These are phyloP conservation scores for Danio choprae DNA, from an alignment of 2,797 vertebrate genomes.

Conservation along the genomic window DNA sequence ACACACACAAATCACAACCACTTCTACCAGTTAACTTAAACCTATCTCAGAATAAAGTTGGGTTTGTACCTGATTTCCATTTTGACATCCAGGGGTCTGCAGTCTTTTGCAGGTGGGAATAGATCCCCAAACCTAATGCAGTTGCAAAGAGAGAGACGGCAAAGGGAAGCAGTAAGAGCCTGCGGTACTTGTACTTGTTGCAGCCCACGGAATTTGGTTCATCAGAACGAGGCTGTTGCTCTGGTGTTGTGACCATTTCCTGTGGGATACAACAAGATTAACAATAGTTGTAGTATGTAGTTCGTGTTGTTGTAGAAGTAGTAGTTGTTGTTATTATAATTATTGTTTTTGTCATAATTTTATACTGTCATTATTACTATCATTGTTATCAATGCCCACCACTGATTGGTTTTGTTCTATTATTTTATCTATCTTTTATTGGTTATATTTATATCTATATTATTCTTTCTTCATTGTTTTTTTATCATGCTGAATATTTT, in stretches of 20 bases:
- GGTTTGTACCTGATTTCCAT: constrained; percentile 23
- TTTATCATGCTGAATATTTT: no score
- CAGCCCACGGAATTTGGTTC: constrained; percentile 54
- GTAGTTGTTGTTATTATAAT: no score
- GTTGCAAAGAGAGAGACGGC: constrained; percentile 61
- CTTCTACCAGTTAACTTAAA: neutral
- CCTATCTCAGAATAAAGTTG: neutral
- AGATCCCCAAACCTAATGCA: constrained; percentile 66
- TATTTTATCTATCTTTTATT: no score
- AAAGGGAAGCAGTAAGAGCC: constrained; percentile 60
- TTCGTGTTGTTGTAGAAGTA: no score
- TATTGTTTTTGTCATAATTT: no score
- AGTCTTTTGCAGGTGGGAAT: constrained; percentile 46
- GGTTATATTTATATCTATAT: no score
- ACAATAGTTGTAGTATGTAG: no score
- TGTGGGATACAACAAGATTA: neutral
- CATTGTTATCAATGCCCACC: no score
- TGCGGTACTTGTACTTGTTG: constrained; percentile 53
- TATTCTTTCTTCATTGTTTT: no score
- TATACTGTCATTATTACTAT: no score
- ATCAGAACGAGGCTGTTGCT: constrained; percentile 33
- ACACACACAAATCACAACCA: neutral
- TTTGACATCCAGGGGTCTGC: constrained; percentile 1
- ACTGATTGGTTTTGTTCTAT: no score
- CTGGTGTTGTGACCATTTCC: constrained; percentile 21